Base-by-base conservation (phyloP, 2,888 invertebrate species). In the Mesochorus sp. region DNA sequence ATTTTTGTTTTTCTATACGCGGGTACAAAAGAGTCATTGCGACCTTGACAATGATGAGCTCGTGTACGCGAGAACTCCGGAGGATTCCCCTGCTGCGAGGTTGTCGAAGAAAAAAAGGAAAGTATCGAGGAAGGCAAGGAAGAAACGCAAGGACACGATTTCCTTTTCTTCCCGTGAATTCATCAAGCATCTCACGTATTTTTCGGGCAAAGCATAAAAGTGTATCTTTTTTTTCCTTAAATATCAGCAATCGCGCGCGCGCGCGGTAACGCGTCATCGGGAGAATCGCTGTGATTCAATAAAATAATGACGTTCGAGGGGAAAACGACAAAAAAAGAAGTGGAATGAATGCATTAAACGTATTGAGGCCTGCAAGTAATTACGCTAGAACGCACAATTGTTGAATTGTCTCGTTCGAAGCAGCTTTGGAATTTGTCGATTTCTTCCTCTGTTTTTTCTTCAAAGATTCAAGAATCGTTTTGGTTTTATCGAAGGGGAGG, bases 1-100 rank as follows among this genome's bases (percentile, higher is more conserved):
- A n/a, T n/a, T n/a, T n/a, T n/a, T n/a, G n/a, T n/a, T n/a, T n/a
- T n/a, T n/a, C n/a, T n/a, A n/a, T n/a, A n/a, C n/a, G n/a, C n/a
- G n/a, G n/a, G n/a, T n/a, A n/a, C n/a, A n/a, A 51, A 26, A 34
- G 47, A 42, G 51, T 66, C 76, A 37, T 76, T n/a, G n/a, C 51
- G 71, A 76, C 71, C 71, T 59, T 59, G 51, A 21, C 49, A 2
- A 47, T n/a, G n/a, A n/a, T n/a, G n/a, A n/a, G n/a, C n/a, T n/a
- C n/a, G n/a, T n/a, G n/a, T n/a, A n/a, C n/a, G n/a, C n/a, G n/a
- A n/a, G n/a, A n/a, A n/a, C n/a, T n/a, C n/a, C n/a, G n/a, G n/a
- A n/a, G n/a, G n/a, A n/a, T n/a, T n/a, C n/a, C n/a, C n/a, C n/a
- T n/a, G n/a, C n/a, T n/a, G n/a, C n/a, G n/a, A n/a, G n/a, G n/a